These are phyloP conservation scores for Ramazzottius varieornatus DNA, from an alignment of 2,888 invertebrate species.

Conservation along the genomic window DNA sequence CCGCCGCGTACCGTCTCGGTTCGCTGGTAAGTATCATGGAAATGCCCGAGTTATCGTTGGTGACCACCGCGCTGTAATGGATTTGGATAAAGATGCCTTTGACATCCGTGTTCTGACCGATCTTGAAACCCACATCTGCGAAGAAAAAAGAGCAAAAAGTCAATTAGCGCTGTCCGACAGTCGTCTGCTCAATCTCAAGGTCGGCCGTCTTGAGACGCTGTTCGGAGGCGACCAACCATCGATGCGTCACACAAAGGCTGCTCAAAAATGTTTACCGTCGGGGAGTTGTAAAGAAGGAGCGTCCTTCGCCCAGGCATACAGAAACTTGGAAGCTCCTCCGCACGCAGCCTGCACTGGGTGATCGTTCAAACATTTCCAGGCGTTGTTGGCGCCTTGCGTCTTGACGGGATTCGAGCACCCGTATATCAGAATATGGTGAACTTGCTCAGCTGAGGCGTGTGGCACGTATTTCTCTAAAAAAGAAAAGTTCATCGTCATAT, in stretches of 20 bases:
- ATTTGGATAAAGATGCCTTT: not conserved
- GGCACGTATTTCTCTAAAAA: slow-evolving; percentile 25
- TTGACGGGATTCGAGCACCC: slow-evolving; percentile 22
- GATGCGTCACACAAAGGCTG: no score
- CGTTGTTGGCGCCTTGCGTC: not conserved
- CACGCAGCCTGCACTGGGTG: not conserved
- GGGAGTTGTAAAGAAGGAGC: slow-evolving; percentile 26
- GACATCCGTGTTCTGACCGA: not conserved
- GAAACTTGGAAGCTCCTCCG: slow-evolving; percentile 18
- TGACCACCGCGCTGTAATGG: not conserved
- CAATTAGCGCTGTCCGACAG: no score
- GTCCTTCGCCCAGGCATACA: slow-evolving; percentile 30
- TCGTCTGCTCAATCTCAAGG: no score
- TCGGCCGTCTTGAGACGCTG: no score
- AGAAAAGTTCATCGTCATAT: not conserved
- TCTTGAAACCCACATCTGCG: not conserved
- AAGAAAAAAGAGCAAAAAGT: not conserved
- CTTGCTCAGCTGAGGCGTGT: slow-evolving; percentile 23
- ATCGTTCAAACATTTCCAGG: not conserved
- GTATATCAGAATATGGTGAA: slow-evolving; percentile 28
- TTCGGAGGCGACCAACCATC: no score
- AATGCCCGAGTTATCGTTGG: not conserved
- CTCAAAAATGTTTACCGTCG: no score
- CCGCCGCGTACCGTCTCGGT: slow-evolving; percentile 10
- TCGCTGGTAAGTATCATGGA: not conserved